Evolutionary conservation across 2,113 vertebrate genomes (phyloP).

Genomic region (Noturus placidus): DNA sequence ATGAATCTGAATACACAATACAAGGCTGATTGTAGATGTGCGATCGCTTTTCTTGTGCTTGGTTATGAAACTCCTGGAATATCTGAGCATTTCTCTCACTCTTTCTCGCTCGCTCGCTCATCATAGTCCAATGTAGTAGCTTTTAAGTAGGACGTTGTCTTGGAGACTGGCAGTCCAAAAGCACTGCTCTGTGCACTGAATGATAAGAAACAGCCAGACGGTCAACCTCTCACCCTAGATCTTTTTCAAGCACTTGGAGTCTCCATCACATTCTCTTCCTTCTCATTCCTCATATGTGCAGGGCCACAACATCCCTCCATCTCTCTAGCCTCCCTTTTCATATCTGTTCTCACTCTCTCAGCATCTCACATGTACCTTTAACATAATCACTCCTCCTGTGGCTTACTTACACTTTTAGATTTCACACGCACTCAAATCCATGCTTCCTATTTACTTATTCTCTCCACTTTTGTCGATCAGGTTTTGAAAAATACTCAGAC

Average conservation of each 20-base stretch:
- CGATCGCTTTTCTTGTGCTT: slow-evolving; percentile 2
- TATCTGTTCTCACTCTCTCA: neutral
- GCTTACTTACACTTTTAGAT: slow-evolving; percentile 15
- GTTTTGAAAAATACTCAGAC: slow-evolving; percentile 3
- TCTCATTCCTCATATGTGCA: neutral
- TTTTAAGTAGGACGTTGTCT: slow-evolving; percentile 68
- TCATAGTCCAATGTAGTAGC: slow-evolving; percentile 42
- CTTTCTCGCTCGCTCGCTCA: neutral
- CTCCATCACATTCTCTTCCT: neutral
- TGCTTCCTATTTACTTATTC: slow-evolving; percentile 1
- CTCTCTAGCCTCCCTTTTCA: neutral
- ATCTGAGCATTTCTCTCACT: slow-evolving; percentile 12
- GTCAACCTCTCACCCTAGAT: slow-evolving; percentile 7
- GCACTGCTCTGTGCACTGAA: slow-evolving; percentile 53
- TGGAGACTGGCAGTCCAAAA: slow-evolving; percentile 65
- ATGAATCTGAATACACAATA: neutral
- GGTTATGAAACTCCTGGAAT: slow-evolving; percentile 21
- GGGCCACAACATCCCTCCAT: neutral
- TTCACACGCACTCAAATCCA: neutral
- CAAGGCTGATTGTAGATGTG: slow-evolving; percentile 14
- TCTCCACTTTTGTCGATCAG: neutral
- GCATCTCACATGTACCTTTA: neutral
- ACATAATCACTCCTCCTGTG: neutral
- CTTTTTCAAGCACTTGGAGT: neutral
- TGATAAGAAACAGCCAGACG: slow-evolving; percentile 52